Conservation (phyloP, 2,888 invertebrate species). For the Drosophila multiciliata region DNA sequence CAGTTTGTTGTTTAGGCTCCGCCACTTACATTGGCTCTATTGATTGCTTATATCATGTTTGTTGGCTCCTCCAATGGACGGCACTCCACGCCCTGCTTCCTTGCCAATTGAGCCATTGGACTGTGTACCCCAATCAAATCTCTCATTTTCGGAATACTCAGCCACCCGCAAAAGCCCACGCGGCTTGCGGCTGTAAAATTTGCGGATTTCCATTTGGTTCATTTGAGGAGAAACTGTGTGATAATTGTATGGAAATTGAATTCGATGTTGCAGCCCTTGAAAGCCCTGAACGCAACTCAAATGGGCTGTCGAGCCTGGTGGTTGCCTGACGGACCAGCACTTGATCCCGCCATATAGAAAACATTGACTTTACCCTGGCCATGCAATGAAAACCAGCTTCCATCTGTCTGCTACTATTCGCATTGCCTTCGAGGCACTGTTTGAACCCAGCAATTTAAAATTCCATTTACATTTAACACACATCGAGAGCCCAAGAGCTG, state of each 20-base stretch:
- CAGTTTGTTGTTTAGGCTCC: conserved; percentile 32
- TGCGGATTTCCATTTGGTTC: conserved; percentile 52
- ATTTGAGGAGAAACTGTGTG: conserved; percentile 60
- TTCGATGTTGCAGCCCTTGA: conserved; percentile 38
- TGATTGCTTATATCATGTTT: conserved; percentile 66
- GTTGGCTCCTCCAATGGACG: conserved; percentile 12
- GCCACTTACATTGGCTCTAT: conserved; percentile 41
- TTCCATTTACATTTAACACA: conserved; percentile 19
- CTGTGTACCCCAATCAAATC: conserved; percentile 48
- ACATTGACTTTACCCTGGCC: conserved; percentile 13
- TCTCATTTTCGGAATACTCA: background rate
- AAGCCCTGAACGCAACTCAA: background rate
- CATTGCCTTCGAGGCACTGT: conserved; percentile 5
- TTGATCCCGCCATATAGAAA: conserved; percentile 7
- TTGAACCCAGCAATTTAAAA: conserved; percentile 5
- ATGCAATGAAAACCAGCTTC: conserved; percentile 25
- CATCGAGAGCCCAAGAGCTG: conserved; percentile 13
- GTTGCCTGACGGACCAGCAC: background rate
- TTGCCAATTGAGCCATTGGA: conserved; percentile 26
- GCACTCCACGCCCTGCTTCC: background rate
- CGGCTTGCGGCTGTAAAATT: conserved; percentile 26
- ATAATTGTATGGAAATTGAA: conserved; percentile 77
- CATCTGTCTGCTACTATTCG: conserved; percentile 7
- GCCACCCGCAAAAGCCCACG: background rate
- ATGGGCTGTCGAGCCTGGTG: background rate